Percentiles rank a stretch among this genome's conserved stretches.
These are phyloP conservation scores for Heterodera carotae DNA, from an alignment of 1,140 invertebrate species.

Conservation along the genomic window DNA sequence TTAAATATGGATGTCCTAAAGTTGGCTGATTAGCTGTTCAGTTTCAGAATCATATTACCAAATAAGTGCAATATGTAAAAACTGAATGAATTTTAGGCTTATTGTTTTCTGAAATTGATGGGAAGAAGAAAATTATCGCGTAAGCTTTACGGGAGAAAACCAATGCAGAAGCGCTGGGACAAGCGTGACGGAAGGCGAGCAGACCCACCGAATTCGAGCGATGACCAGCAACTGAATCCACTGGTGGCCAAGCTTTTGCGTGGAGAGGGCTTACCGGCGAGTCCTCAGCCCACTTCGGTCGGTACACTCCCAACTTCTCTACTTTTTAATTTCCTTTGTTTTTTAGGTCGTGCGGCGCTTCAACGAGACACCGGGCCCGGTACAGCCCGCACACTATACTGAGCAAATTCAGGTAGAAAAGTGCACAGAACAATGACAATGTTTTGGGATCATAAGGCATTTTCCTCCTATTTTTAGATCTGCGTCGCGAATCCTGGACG, in stretches of 20 bases:
- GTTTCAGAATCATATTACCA: too few relatives aligned
- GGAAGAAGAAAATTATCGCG: neutral
- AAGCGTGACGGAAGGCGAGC: neutral
- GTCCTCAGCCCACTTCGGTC: neutral
- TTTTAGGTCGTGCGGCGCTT: neutral
- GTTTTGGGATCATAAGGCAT: neutral
- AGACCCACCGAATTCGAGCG: neutral
- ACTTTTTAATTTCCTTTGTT: neutral
- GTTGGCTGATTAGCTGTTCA: too few relatives aligned
- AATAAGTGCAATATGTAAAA: too few relatives aligned
- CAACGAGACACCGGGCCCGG: neutral
- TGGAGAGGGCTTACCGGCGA: neutral
- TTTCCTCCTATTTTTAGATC: neutral
- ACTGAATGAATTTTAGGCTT: too few relatives aligned
- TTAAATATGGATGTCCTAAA: too few relatives aligned
- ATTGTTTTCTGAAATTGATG: neutral
- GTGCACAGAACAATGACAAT: too few relatives aligned
- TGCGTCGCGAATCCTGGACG: constrained; percentile 11
- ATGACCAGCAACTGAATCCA: constrained; percentile 8
- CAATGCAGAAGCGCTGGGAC: neutral
- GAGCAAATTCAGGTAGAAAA: constrained; percentile 5
- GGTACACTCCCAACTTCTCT: neutral
- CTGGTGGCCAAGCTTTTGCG: constrained; percentile 14
- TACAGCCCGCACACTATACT: neutral
- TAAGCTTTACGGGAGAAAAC: neutral